A percentile compares a stretch with the other conserved stretches of the same genome.
Conservation (phyloP, 2,888 invertebrate genomes). For the Dryococelus australis region DNA sequence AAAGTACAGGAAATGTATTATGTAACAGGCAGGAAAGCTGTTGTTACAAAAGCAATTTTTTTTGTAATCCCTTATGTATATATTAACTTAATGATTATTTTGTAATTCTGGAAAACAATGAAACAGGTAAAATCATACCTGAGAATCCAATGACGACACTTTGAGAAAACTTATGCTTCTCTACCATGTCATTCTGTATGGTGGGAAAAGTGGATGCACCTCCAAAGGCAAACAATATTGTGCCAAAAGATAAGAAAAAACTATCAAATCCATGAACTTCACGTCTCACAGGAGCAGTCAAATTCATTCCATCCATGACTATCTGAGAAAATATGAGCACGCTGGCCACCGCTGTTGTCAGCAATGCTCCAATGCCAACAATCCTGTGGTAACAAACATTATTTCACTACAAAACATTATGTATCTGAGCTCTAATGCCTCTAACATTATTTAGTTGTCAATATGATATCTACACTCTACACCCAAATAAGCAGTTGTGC, state of each 20-base stretch:
- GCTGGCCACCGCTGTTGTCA: slow-evolving; percentile 69
- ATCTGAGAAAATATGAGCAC: slow-evolving; percentile 69
- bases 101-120: too few relatives aligned
- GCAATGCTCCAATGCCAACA: slow-evolving; percentile 69
- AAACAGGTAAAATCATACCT: slow-evolving; percentile 57
- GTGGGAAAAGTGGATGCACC: slow-evolving; percentile 80
- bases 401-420: not conserved
- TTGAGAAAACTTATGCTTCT: slow-evolving; percentile 70
- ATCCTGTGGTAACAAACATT: slow-evolving; percentile 59
- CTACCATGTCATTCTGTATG: slow-evolving; percentile 79
- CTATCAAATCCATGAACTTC: slow-evolving; percentile 66
- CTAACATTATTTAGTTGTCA: slow-evolving; percentile 24
- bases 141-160: slow-evolving; percentile 68
- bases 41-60: too few relatives aligned
- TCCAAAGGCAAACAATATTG: slow-evolving; percentile 75
- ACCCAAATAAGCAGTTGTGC: too few relatives aligned
- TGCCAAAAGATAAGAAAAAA: slow-evolving; percentile 74
- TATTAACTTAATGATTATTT: too few relatives aligned
- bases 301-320: slow-evolving; percentile 61
- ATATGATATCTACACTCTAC: too few relatives aligned
- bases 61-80: too few relatives aligned
- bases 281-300: slow-evolving; percentile 60
- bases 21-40: too few relatives aligned
- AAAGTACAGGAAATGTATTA: too few relatives aligned
- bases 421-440: not conserved